These are phyloP conservation scores for Synodontis membranacea DNA, from an alignment of 2,113 vertebrate genomes.

Conservation along the genomic window DNA sequence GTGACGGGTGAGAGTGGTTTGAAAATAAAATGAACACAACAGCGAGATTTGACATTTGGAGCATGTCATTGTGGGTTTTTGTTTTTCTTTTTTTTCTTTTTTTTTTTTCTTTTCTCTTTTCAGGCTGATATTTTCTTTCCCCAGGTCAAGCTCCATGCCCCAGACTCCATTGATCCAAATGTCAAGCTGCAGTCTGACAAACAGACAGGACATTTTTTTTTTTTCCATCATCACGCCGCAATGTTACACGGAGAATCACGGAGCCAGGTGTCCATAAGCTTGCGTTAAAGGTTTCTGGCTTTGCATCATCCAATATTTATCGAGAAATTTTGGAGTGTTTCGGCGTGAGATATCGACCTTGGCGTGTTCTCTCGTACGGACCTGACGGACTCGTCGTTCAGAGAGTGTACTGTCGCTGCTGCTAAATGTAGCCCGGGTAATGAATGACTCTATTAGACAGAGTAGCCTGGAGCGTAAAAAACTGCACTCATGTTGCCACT, in stretches of 20 bases:
- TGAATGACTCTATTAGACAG: not conserved
- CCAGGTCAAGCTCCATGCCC: not conserved
- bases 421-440: not conserved
- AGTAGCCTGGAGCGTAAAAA: not conserved
- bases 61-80: too few species aligned
- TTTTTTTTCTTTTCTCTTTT: not conserved
- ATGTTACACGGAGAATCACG: too few species aligned
- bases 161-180: not conserved
- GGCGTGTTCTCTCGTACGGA: not conserved
- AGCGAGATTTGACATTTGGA: not conserved
- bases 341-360: not conserved
- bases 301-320: not conserved
- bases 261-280: not conserved
- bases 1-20: not conserved
- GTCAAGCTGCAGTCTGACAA: slow-evolving; percentile 7
- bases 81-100: not conserved
- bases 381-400: not conserved
- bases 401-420: not conserved
- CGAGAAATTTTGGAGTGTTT: not conserved
- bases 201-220: not conserved
- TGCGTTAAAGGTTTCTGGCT: not conserved
- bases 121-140: not conserved
- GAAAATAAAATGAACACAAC: not conserved
- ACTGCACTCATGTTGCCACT: not conserved
- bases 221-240: not conserved